A percentile compares a stretch with the other conserved stretches of the same genome.
phyloP scores from a whole-genome alignment of 23 tunicate genomes.

The Pegea sp. region DNA sequence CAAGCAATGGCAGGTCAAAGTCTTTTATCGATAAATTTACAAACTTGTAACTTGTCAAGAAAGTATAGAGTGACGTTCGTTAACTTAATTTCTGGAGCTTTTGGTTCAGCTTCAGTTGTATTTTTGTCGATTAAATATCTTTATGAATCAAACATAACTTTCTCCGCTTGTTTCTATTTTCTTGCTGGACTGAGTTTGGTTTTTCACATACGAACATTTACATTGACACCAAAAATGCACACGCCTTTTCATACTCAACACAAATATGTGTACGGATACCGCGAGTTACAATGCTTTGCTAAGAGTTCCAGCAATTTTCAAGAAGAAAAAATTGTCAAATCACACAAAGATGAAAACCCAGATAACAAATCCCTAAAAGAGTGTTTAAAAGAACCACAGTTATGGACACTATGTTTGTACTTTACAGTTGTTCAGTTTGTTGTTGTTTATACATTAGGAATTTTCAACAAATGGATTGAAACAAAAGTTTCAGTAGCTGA shows the following conservation, averaged over 20 bases:
- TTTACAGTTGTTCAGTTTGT: not conserved
- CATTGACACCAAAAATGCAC: not conserved
- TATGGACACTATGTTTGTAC: not conserved
- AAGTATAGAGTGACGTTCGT: not conserved
- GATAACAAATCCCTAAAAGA: no score
- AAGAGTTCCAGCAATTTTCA: no score
- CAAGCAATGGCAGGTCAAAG: not conserved
- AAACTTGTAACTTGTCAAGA: not conserved
- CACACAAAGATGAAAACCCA: not conserved
- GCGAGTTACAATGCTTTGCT: not conserved
- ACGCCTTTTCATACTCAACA: not conserved
- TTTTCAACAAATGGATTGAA: not conserved
- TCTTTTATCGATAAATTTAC: not conserved
- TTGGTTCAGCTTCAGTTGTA: not conserved
- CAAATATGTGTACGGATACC: not conserved
- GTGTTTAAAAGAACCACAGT: not conserved
- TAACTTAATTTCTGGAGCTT: not conserved
- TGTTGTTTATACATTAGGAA: not conserved
- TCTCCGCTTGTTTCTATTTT: not conserved
- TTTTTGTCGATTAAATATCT: not conserved
- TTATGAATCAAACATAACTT: not conserved
- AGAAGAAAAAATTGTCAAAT: not conserved
- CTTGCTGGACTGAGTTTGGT: not conserved
- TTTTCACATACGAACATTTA: not conserved
- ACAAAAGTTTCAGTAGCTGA: conserved; percentile 1